Evolutionary conservation across 2,113 vertebrate species (phyloP).

Genomic region (Enhydra lutris): DNA sequence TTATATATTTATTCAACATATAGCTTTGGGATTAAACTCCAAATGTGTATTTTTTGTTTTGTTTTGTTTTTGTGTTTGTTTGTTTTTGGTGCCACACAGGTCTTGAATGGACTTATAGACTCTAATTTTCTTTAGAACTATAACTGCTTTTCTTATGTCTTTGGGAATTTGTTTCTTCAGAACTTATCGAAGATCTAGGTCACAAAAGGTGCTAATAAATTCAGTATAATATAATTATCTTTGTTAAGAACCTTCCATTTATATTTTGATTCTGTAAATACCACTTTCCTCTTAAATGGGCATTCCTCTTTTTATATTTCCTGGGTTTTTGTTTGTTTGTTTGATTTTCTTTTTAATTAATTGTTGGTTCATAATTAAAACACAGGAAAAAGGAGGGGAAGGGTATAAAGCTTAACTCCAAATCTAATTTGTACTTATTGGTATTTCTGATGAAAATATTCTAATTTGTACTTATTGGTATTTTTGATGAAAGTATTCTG

Average conservation of each 20-base stretch:
- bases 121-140: not conserved
- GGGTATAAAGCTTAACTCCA: not conserved
- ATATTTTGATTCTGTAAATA: not conserved
- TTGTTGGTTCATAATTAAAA: slow-evolving; percentile 5
- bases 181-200: not conserved
- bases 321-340: not conserved
- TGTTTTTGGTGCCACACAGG: not conserved
- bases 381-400: not conserved
- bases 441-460: not conserved
- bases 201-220: not conserved
- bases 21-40: not conserved
- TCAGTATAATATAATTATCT: not conserved
- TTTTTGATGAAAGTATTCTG: slow-evolving; percentile 12
- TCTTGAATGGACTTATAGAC: not conserved
- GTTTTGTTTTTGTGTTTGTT: not conserved
- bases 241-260: not conserved
- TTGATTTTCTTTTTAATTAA: slow-evolving; percentile 30
- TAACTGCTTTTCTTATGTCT: not conserved
- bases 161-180: not conserved
- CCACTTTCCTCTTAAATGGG: not conserved
- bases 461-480: not conserved
- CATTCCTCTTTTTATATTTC: not conserved
- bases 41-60: not conserved
- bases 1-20: not conserved
- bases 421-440: not conserved